These are phyloP conservation scores for Cyphomyrus plagiostoma DNA, from an alignment of 2,113 vertebrate genomes.

Conservation along the genomic window DNA sequence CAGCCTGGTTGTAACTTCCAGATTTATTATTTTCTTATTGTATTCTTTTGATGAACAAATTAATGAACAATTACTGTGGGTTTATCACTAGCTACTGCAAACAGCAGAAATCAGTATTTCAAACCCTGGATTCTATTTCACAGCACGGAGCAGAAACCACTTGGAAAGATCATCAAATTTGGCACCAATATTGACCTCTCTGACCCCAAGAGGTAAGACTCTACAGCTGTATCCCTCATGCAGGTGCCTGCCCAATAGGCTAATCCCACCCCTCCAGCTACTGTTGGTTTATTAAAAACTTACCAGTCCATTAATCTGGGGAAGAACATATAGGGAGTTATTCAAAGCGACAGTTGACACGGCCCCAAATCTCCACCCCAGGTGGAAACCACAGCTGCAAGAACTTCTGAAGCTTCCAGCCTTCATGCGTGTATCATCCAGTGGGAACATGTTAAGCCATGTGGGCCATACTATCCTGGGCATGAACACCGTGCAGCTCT, in stretches of 20 bases:
- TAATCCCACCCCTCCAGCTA: neutral
- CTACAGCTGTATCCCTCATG: neutral
- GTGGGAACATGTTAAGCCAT: constrained; percentile 87
- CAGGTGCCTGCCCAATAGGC: neutral
- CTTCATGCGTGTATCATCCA: constrained; percentile 88
- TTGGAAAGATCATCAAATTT: constrained; percentile 79
- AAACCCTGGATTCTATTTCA: neutral
- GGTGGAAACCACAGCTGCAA: constrained; percentile 88
- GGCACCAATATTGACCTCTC: constrained; percentile 91
- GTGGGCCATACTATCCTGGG: constrained; percentile 90
- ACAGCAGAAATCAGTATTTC: neutral
- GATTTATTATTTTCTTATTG: neutral
- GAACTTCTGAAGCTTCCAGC: constrained; percentile 86
- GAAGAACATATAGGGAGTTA: neutral
- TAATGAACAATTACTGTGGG: neutral
- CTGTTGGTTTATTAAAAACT: neutral
- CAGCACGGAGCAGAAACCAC: constrained; percentile 68
- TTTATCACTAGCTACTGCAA: neutral
- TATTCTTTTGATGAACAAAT: neutral
- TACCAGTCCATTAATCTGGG: neutral
- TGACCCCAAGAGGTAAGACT: constrained; percentile 77
- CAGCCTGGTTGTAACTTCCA: neutral
- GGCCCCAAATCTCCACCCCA: constrained; percentile 33
- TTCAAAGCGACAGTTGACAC: neutral
- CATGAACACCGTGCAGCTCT: constrained; percentile 94